Conservation (phyloP, 1,140 invertebrate species). For the Nasonia longicornis region DNA sequence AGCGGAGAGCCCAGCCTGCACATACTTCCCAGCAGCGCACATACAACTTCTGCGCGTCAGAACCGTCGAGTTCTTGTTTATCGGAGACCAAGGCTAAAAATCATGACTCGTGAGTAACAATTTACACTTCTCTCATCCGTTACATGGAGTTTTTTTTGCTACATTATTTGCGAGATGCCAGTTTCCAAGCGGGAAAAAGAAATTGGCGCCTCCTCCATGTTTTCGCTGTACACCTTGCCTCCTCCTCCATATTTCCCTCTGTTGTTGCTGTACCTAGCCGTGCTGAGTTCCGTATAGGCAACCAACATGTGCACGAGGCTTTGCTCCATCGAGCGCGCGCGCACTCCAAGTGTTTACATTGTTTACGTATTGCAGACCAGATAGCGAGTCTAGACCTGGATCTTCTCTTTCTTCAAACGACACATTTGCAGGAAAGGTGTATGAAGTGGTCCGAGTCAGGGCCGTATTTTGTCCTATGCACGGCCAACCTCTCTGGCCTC, state of each 20-base stretch:
- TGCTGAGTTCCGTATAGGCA: too few relatives aligned
- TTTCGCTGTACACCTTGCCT: background rate
- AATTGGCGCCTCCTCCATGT: constrained; percentile 2
- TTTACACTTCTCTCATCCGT: background rate
- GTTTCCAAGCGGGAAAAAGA: background rate
- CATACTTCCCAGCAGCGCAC: background rate
- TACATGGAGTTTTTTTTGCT: too few relatives aligned
- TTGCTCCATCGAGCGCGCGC: too few relatives aligned
- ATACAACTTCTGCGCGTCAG: background rate
- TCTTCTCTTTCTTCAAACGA: too few relatives aligned
- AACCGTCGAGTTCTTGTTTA: constrained; percentile 50
- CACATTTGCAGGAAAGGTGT: too few relatives aligned
- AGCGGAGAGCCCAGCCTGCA: too few relatives aligned
- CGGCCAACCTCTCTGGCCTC: background rate
- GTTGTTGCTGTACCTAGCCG: background rate
- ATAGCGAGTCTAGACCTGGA: too few relatives aligned
- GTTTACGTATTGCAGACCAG: too few relatives aligned
- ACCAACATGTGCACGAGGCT: too few relatives aligned
- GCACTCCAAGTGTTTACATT: too few relatives aligned
- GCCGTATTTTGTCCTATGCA: background rate
- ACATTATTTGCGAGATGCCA: too few relatives aligned
- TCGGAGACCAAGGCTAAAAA: constrained; percentile 64
- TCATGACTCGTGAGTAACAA: constrained; percentile 65
- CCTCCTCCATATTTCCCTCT: background rate
- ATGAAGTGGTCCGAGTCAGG: too few relatives aligned